Conservation (phyloP, 1,140 invertebrate species). For the Orchestia grillus region DNA sequence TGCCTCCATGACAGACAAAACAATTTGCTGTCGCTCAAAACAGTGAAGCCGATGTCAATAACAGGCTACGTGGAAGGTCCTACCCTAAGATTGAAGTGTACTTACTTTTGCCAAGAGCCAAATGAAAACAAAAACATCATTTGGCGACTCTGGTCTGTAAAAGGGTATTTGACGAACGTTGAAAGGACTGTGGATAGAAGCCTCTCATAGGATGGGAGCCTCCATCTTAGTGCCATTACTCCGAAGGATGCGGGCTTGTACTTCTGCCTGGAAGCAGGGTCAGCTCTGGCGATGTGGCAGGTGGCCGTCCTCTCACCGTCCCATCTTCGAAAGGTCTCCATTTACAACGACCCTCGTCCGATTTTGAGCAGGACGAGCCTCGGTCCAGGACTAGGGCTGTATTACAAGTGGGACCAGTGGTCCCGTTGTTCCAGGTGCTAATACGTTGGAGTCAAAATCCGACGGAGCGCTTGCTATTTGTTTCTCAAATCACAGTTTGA, state of each 20-base stretch:
- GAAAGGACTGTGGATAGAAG: background rate
- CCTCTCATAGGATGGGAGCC: background rate
- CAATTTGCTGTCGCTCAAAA: background rate
- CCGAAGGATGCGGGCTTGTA: background rate
- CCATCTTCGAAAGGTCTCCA: background rate
- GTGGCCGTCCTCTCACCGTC: background rate
- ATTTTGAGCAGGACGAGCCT: background rate
- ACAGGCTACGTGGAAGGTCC: background rate
- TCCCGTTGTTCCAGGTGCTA: slow-evolving; percentile 9
- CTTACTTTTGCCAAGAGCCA: background rate
- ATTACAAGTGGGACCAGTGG: slow-evolving; percentile 29
- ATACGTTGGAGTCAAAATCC: background rate
- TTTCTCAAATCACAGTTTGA: background rate
- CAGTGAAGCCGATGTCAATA: background rate
- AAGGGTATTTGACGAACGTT: background rate
- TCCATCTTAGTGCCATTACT: background rate
- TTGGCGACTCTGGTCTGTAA: background rate
- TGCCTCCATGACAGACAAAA: background rate
- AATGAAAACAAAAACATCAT: background rate
- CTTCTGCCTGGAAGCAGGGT: background rate
- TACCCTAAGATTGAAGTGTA: background rate
- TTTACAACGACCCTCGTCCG: background rate
- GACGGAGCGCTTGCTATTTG: background rate
- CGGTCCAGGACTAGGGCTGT: background rate
- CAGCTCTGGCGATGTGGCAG: background rate